Evolutionary conservation across 2,888 invertebrate genomes (phyloP).

Genomic region (Psylliodes chrysocephalus): DNA sequence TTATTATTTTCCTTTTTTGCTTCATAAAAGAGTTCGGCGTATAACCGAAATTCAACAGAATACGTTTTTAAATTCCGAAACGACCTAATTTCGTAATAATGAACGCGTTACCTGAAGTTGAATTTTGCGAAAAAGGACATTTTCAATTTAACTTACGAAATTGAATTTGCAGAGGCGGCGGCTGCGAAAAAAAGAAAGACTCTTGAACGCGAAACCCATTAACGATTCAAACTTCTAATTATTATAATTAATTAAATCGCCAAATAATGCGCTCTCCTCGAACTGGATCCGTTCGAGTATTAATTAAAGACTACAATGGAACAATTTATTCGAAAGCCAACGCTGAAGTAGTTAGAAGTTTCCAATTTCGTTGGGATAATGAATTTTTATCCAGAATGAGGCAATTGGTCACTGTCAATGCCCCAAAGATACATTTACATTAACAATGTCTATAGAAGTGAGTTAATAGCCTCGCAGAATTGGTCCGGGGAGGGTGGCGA

Average conservation of each 20-base stretch:
- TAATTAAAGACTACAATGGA: conserved; percentile 58
- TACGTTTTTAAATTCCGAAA: neutral
- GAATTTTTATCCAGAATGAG: conserved; percentile 59
- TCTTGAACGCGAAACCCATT: conserved; percentile 33
- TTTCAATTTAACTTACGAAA: conserved; percentile 39
- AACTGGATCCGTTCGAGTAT: conserved; percentile 49
- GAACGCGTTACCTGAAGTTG: neutral
- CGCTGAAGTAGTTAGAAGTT: conserved; percentile 56
- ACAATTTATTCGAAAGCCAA: conserved; percentile 51
- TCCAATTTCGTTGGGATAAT: conserved; percentile 60
- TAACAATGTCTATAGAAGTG: conserved; percentile 59
- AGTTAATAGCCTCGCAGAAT: conserved; percentile 55
- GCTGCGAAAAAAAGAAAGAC: conserved; percentile 32
- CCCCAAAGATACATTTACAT: conserved; percentile 61
- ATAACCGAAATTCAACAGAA: too few relatives aligned
- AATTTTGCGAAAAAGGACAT: conserved; percentile 23
- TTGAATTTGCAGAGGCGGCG: conserved; percentile 30
- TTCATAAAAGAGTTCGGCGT: too few relatives aligned
- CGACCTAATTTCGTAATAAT: neutral
- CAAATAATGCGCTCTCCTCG: conserved; percentile 53
- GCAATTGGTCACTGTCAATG: conserved; percentile 61
- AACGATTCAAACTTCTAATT: conserved; percentile 39
- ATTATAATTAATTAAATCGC: conserved; percentile 53
- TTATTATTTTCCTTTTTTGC: too few relatives aligned
- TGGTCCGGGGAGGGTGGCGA: conserved; percentile 39